phyloP scores from a whole-genome alignment of 1,140 invertebrate species.

The Drosophila rhopaloa region DNA sequence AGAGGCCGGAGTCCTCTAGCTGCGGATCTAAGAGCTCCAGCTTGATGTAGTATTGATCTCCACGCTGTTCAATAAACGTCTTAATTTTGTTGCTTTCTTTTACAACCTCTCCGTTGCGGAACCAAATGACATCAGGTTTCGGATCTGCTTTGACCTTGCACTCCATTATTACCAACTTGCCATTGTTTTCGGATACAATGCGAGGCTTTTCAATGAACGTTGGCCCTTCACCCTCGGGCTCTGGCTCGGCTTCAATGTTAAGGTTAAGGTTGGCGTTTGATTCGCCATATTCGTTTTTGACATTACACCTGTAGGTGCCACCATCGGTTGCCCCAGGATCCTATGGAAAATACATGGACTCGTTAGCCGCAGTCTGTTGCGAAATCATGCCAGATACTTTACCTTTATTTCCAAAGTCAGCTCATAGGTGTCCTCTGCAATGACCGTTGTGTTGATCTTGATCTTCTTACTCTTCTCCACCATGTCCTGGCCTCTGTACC shows the following conservation, averaged over 20 bases:
- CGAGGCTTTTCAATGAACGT: conserved; percentile 99
- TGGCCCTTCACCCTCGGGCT: conserved; percentile 96
- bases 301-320: conserved; percentile 98
- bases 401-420: conserved; percentile 95
- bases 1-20: conserved; percentile 97
- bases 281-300: conserved; percentile 98
- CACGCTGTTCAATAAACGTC: conserved; percentile 90
- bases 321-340: conserved; percentile 97
- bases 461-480: conserved; percentile 95
- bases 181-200: conserved; percentile 93
- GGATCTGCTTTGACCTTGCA: conserved; percentile 97
- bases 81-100: conserved; percentile 92
- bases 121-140: conserved; percentile 97
- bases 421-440: conserved; percentile 95
- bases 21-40: conserved; percentile 96
- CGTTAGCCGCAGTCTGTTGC: not conserved
- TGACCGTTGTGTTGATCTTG: conserved; percentile 90
- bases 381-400: conserved; percentile 23
- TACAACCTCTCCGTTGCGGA: conserved; percentile 91
- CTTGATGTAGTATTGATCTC: conserved; percentile 94
- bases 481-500: conserved; percentile 94
- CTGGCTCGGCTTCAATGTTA: conserved; percentile 97
- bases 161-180: conserved; percentile 99
- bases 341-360: conserved; percentile 85
- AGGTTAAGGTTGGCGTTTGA: conserved; percentile 99